Evolutionary conservation across 1,140 invertebrate species (phyloP).

Genomic region (Orussus abietinus): DNA sequence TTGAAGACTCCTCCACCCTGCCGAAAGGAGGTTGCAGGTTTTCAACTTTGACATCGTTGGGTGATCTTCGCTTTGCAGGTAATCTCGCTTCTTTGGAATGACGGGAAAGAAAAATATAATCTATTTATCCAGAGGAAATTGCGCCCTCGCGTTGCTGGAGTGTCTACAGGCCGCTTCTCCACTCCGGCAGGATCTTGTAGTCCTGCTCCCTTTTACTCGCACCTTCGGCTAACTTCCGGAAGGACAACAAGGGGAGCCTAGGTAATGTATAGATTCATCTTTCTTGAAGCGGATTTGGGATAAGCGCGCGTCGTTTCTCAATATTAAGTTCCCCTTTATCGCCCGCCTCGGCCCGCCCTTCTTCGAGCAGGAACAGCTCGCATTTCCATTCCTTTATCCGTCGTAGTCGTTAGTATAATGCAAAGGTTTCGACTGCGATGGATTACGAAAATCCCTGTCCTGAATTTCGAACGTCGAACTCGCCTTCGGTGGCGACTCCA

Average conservation of each 20-base stretch:
- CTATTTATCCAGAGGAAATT: neutral
- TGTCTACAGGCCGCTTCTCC: conserved; percentile 1
- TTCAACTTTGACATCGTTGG: no score
- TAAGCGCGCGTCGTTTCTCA: conserved; percentile 24
- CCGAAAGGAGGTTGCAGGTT: no score
- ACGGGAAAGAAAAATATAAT: neutral
- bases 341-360: conserved; percentile 2
- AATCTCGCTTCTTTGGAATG: conserved; percentile 7
- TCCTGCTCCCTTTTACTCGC: conserved; percentile 7
- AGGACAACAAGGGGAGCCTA: neutral
- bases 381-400: conserved; percentile 17
- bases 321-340: conserved; percentile 23
- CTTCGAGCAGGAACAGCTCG: conserved; percentile 14
- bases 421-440: conserved; percentile 10
- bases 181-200: neutral
- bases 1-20: no score
- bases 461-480: conserved; percentile 6
- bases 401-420: conserved; percentile 17
- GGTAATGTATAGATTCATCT: conserved; percentile 24
- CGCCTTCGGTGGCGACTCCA: neutral
- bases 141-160: neutral
- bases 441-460: conserved; percentile 8
- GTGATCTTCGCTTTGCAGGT: no score
- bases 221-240: conserved; percentile 3
- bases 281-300: conserved; percentile 20